Conservation (phyloP, 2,888 invertebrate species). For the Graphium colonna region DNA sequence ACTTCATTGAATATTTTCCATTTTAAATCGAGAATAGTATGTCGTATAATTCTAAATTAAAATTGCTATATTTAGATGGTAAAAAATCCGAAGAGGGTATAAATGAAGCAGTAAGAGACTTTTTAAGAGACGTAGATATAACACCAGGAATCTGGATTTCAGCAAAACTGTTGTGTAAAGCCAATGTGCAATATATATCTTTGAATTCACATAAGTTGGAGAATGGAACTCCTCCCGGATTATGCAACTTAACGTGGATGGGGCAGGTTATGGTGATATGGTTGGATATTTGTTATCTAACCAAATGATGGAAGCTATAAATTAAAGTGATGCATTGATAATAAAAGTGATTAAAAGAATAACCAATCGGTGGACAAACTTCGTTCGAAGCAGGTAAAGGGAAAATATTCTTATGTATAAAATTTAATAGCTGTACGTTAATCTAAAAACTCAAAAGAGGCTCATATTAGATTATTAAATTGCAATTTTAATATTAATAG, state of each 20-base stretch:
- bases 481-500: too few species aligned
- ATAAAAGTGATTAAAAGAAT: constrained; percentile 34
- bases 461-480: too few species aligned
- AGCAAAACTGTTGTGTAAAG: constrained; percentile 32
- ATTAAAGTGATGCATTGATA: constrained; percentile 30
- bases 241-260: constrained; percentile 36
- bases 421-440: too few species aligned
- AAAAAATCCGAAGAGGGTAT: too few species aligned
- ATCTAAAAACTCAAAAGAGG: too few species aligned
- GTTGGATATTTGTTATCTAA: constrained; percentile 6
- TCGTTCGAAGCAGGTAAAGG: constrained; percentile 52
- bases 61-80: too few species aligned
- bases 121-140: too few species aligned
- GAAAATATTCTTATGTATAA: too few species aligned
- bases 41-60: too few species aligned
- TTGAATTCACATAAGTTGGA: constrained; percentile 48
- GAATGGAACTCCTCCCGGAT: constrained; percentile 38
- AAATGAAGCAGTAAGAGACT: too few species aligned
- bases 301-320: neutral
- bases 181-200: constrained; percentile 39
- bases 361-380: constrained; percentile 46
- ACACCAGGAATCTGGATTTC: constrained; percentile 38
- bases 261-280: constrained; percentile 45
- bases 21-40: too few species aligned
- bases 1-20: too few species aligned